Evolutionary conservation across 2,113 vertebrate genomes (phyloP), one percentile per base, ranked within the genome.

Genomic region (Balaenoptera acutorostrata): DNA sequence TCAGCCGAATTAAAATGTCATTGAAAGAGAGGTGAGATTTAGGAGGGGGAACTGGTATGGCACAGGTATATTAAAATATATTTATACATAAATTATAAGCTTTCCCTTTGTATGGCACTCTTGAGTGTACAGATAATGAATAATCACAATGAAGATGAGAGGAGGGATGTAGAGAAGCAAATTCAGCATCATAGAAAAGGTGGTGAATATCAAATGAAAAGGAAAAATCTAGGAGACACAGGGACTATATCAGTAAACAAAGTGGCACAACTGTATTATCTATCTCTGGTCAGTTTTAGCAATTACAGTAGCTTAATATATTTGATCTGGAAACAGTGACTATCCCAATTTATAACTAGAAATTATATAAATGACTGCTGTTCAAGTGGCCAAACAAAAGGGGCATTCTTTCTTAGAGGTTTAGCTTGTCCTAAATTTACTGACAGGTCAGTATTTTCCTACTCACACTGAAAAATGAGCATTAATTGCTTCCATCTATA

Each of bases 361-460:
- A 92, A 14, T 92, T 97, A 81, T 78, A 91, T 82, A 95, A 95
- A 78, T 69, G 49, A 78, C 33, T 57, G 15, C 74, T 84, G 68
- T 83, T 97, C 61, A 78, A 90, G 29, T 77, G 25, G 27, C 64
- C 52, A 93, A 93, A 96, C 29, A 97, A 94, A 96, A 87, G 39
- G 61, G 17, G 14, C 15, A 64, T 94, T 94, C 31, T 49, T n/a
- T 87, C 85, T 78, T 10, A 41, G 72, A 44, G 74, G 75, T 82
- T 92, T 46, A 91, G 49, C 68, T 93, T 59, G 33, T 95, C n/a
- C 83, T 78, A n/a, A 87, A 63, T 72, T 25, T 46, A 91, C 46
- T 31, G 36, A 59, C 12, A 49, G 31, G 7, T 81, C 13, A 93
- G 55, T 82, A 89, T 91, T 77, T 96, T 93, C n/a, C 57, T 69